These are phyloP conservation scores for Tromatobia lineatoria DNA, from an alignment of 2,888 invertebrate genomes.

Conservation along the genomic window DNA sequence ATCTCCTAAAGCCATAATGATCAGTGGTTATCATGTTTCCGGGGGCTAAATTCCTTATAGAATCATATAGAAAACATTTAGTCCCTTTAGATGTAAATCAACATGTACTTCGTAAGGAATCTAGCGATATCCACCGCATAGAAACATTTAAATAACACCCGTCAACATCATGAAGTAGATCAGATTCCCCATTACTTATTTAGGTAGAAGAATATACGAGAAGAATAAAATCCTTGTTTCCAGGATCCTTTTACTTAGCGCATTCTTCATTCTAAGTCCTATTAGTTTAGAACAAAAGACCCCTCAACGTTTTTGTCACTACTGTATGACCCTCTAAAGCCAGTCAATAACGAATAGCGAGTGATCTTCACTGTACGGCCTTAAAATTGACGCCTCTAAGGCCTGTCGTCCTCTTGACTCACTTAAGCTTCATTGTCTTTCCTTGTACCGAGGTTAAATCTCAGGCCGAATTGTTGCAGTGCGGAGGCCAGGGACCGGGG, in stretches of 20 bases:
- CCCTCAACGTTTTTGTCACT: slow-evolving; percentile 8
- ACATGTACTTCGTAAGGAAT: slow-evolving; percentile 10
- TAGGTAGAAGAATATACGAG: slow-evolving; percentile 10
- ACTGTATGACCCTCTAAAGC: slow-evolving; percentile 22
- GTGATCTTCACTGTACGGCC: slow-evolving; percentile 25
- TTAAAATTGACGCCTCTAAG: slow-evolving; percentile 10
- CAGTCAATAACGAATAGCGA: slow-evolving; percentile 47
- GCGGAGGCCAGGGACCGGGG: slow-evolving; percentile 87
- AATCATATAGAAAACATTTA: slow-evolving; percentile 12
- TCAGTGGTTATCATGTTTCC: neutral
- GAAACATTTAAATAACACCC: neutral
- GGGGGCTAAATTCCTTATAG: slow-evolving; percentile 34
- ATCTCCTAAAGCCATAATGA: slow-evolving; percentile 11
- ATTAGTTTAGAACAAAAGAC: slow-evolving; percentile 20
- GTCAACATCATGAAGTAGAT: slow-evolving; percentile 3
- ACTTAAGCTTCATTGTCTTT: slow-evolving; percentile 32
- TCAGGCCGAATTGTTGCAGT: slow-evolving; percentile 86
- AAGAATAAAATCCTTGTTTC: neutral
- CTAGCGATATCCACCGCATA: slow-evolving; percentile 12
- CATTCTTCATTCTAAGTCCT: neutral
- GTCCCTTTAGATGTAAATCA: slow-evolving; percentile 22
- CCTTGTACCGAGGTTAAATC: slow-evolving; percentile 49
- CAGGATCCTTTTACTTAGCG: neutral
- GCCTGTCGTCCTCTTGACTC: slow-evolving; percentile 25
- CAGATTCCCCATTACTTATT: slow-evolving; percentile 3